Conservation (phyloP, 2,888 invertebrate species). For the Brenthis daphne region DNA sequence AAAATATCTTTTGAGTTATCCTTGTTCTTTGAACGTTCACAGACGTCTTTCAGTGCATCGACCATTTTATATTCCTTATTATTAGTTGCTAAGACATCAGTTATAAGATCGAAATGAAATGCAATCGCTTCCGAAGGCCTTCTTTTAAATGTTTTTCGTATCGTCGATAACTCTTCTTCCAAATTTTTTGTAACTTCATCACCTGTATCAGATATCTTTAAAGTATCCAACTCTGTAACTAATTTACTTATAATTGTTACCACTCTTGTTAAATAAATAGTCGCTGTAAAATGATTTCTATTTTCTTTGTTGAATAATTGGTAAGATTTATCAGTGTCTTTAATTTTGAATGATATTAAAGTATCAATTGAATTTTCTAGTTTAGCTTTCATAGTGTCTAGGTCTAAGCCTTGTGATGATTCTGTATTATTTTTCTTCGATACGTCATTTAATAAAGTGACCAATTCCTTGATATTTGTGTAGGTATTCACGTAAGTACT, state of each 20-base stretch:
- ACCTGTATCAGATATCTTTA: conserved; percentile 40
- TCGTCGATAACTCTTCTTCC: conserved; percentile 48
- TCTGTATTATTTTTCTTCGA: conserved; percentile 52
- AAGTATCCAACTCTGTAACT: conserved; percentile 47
- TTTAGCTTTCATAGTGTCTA: conserved; percentile 54
- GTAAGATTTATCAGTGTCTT: conserved; percentile 54
- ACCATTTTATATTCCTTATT: conserved; percentile 53
- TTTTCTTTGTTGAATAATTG: conserved; percentile 58
- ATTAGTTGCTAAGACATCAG: conserved; percentile 57
- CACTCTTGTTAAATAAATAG: conserved; percentile 63
- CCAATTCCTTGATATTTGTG: conserved; percentile 51
- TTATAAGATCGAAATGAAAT: conserved; percentile 67
- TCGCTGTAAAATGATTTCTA: conserved; percentile 57
- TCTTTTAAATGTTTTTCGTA: conserved; percentile 62
- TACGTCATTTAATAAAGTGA: conserved; percentile 50
- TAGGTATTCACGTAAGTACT: conserved; percentile 63
- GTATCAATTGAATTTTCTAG: conserved; percentile 54
- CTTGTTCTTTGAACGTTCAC: conserved; percentile 55
- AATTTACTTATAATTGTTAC: conserved; percentile 62
- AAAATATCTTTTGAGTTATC: conserved; percentile 55
- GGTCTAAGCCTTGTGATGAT: conserved; percentile 49
- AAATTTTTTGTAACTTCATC: conserved; percentile 49
- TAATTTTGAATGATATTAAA: conserved; percentile 58
- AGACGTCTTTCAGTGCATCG: conserved; percentile 53
- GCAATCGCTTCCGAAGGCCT: conserved; percentile 59